phyloP scores from a whole-genome alignment of 2,888 invertebrate species.

The Ommatoiulus sabulosus region DNA sequence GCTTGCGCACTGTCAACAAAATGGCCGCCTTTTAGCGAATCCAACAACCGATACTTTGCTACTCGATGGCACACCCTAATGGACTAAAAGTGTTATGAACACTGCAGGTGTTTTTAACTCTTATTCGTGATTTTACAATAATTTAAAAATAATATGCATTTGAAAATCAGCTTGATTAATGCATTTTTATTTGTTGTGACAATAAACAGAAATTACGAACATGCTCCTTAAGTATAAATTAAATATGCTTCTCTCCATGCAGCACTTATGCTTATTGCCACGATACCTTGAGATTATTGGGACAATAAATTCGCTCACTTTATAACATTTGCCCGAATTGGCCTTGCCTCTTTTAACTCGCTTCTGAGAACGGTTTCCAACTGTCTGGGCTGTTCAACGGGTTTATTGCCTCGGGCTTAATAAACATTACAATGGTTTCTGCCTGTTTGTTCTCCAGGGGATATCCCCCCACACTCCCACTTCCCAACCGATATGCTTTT shows the following conservation, averaged over 20 bases:
- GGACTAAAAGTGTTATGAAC: too few relatives aligned
- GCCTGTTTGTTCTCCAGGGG: constrained; percentile 34
- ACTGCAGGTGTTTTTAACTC: too few relatives aligned
- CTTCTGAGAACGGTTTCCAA: constrained; percentile 10
- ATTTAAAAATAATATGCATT: too few relatives aligned
- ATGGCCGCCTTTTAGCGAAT: too few relatives aligned
- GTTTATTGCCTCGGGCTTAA: constrained; percentile 34
- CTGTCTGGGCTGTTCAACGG: background rate
- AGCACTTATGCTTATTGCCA: background rate
- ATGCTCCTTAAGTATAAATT: background rate
- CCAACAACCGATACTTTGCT: too few relatives aligned
- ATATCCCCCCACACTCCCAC: background rate
- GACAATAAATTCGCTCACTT: background rate
- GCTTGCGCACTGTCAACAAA: too few relatives aligned
- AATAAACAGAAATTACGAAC: background rate
- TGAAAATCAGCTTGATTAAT: too few relatives aligned
- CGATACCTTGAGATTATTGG: background rate
- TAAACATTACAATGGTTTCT: constrained; percentile 34
- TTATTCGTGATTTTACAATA: too few relatives aligned
- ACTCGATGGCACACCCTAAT: too few relatives aligned
- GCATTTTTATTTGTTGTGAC: too few relatives aligned
- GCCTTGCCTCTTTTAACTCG: background rate
- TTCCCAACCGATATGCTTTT: constrained; percentile 12
- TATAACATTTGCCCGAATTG: background rate
- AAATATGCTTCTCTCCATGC: background rate